These are phyloP conservation scores for Periparus ater DNA, from an alignment of 2,797 vertebrate species.

Conservation along the genomic window DNA sequence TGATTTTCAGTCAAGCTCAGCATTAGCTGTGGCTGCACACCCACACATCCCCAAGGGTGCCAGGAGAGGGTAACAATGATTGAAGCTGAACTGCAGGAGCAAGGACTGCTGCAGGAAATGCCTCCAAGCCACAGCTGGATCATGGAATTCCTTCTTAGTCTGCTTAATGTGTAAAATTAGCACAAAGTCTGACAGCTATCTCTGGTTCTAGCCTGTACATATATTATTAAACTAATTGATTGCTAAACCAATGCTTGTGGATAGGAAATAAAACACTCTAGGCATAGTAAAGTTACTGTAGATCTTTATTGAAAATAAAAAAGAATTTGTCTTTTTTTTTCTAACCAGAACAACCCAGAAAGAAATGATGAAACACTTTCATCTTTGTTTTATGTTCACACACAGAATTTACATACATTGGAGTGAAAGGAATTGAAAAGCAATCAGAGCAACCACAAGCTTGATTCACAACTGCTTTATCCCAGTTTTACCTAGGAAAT, in stretches of 20 bases:
- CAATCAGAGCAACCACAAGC: slow-evolving; percentile 36
- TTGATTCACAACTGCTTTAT: slow-evolving; percentile 24
- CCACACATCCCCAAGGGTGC: not conserved
- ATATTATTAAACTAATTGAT: not conserved
- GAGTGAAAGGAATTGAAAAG: slow-evolving; percentile 24
- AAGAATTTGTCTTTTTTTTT: slow-evolving; percentile 10
- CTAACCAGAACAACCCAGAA: slow-evolving; percentile 66
- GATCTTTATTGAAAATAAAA: slow-evolving; percentile 68
- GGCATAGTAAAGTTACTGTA: slow-evolving; percentile 50
- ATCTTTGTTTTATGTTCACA: slow-evolving; percentile 7
- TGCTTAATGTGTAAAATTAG: not conserved
- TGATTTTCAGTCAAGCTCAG: not conserved
- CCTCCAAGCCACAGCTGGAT: not conserved
- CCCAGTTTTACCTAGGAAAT: not conserved
- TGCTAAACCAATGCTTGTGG: not conserved
- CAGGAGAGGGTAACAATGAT: not conserved
- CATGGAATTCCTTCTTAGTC: not conserved
- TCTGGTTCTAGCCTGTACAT: not conserved
- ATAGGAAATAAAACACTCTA: slow-evolving; percentile 67
- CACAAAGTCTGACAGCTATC: not conserved
- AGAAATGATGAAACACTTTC: slow-evolving; percentile 52
- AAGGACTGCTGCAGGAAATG: not conserved
- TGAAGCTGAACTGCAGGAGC: not conserved
- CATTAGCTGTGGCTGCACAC: not conserved
- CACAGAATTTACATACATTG: slow-evolving; percentile 51